Evolutionary conservation across 1,140 invertebrate species (phyloP).

Genomic region (Drosophila leontia): DNA sequence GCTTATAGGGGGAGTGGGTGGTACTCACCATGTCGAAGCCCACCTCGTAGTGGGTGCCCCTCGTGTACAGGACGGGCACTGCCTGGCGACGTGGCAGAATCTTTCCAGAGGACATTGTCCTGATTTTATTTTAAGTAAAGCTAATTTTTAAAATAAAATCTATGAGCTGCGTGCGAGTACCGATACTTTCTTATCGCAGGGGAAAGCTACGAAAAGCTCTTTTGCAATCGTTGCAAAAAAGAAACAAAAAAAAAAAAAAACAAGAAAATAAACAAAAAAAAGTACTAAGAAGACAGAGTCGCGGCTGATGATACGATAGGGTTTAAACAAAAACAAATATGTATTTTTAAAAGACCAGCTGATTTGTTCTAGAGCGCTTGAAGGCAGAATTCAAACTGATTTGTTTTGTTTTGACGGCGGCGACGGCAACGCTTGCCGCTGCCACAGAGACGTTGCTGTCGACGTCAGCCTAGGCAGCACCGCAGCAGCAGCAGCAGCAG

Average conservation of each 20-base stretch:
- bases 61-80: conserved; percentile 91
- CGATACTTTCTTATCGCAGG: conserved; percentile 7
- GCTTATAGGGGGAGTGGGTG: neutral
- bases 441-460: too few relatives aligned
- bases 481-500: neutral
- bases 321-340: conserved; percentile 9
- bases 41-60: conserved; percentile 93
- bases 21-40: conserved; percentile 92
- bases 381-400: conserved; percentile 81
- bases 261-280: conserved; percentile 4
- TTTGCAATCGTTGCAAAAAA: conserved; percentile 19
- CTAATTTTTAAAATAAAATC: neutral
- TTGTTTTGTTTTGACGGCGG: conserved; percentile 65
- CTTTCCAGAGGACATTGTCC: conserved; percentile 65
- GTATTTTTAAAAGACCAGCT: conserved; percentile 3
- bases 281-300: neutral
- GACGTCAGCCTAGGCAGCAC: neutral
- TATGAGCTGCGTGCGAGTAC: conserved; percentile 21
- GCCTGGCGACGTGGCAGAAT: conserved; percentile 86
- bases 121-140: neutral
- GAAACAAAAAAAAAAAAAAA: neutral
- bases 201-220: conserved; percentile 4
- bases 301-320: conserved; percentile 12
- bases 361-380: conserved; percentile 74
- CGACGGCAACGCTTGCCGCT: conserved; percentile 12